phyloP scores from a whole-genome alignment of 2,113 vertebrate species.

The Pachycephala philippinensis region DNA sequence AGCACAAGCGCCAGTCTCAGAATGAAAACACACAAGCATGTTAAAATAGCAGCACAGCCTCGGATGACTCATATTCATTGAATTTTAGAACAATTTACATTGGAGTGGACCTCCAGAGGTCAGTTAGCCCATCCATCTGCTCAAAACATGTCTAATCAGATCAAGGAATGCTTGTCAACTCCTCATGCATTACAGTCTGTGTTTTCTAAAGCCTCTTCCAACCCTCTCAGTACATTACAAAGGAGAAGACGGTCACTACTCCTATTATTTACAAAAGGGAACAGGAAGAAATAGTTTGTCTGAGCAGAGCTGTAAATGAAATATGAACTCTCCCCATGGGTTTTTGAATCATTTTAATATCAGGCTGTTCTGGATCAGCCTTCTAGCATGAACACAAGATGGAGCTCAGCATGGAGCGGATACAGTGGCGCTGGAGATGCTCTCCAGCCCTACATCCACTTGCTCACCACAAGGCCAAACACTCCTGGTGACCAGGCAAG shows the following conservation, averaged over 20 bases:
- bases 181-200: not conserved
- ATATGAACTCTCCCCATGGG: not conserved
- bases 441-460: not conserved
- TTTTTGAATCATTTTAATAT: not conserved
- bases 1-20: not conserved
- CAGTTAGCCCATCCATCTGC: not conserved
- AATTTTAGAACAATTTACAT: not conserved
- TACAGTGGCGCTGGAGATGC: not conserved
- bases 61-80: not conserved
- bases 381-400: not conserved
- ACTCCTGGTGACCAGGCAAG: not conserved
- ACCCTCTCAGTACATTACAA: not conserved
- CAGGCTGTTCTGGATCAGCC: not conserved
- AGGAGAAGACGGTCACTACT: not conserved
- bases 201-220: not conserved
- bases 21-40: not conserved
- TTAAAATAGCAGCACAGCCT: not conserved
- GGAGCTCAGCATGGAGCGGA: not conserved
- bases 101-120: not conserved
- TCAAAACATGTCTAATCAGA: constrained; percentile 1
- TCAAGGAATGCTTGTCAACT: not conserved
- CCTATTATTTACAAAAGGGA: not conserved
- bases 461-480: not conserved
- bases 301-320: not conserved
- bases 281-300: not conserved